Percentiles rank a stretch among this genome's conserved stretches.
phyloP scores from a whole-genome alignment of 2,113 vertebrate species.

The Nyctibius bracteatus region DNA sequence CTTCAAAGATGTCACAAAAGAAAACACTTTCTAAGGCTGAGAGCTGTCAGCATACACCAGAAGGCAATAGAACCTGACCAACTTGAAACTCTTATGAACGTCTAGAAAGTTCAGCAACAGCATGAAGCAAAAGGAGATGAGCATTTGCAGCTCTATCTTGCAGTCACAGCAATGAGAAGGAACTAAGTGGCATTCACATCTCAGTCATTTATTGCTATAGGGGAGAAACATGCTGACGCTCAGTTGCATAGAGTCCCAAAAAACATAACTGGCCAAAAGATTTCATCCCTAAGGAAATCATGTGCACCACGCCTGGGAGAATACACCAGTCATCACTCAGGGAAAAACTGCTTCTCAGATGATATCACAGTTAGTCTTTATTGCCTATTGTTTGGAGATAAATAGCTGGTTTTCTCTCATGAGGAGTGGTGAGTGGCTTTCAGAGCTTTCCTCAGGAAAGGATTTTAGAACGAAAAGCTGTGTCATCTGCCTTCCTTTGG shows the following conservation, averaged over 20 bases:
- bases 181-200: background rate
- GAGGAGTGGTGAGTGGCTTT: background rate
- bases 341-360: background rate
- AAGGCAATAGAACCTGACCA: background rate
- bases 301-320: background rate
- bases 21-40: background rate
- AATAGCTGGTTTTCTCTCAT: background rate
- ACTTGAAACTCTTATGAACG: background rate
- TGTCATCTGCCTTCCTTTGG: background rate
- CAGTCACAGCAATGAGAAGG: background rate
- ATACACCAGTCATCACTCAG: background rate
- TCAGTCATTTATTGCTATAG: background rate
- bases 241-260: background rate
- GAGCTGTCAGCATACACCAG: background rate
- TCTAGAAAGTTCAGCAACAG: background rate
- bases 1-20: background rate
- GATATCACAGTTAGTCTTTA: background rate
- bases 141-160: background rate
- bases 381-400: background rate
- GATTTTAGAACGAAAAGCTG: background rate
- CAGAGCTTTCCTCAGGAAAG: background rate
- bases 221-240: background rate
- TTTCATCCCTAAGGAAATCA: background rate
- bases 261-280: background rate
- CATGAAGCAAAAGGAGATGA: background rate